Evolutionary conservation across 2,888 invertebrate species (phyloP), one percentile per base, ranked within the genome.

Genomic region (Escarpia spicata): DNA sequence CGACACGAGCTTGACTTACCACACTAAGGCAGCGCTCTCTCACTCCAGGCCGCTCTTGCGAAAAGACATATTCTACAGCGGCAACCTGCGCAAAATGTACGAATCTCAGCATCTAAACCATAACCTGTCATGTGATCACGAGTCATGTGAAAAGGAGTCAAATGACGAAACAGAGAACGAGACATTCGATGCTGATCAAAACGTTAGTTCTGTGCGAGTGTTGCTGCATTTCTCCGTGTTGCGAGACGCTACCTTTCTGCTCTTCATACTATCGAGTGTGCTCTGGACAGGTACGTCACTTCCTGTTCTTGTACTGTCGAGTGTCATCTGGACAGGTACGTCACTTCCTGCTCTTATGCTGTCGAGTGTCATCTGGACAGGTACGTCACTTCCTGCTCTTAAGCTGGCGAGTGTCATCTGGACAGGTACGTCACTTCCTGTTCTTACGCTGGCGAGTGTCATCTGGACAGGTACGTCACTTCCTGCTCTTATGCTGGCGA

Each of bases 271-370:
- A 3, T 92, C 90, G 10, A 90, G 92, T 43, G 92, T 93, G 26
- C 58, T 94, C 19, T 94, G 94, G 93, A 94, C 93, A 60, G 92
- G 93, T 94, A 93, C 90, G 93, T 93, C 10, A 52, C 52, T 52
- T 52, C 8, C 52, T 52, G 0, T 94, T 15, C 8, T 52, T 52
- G 15, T 52, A 9, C 9, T 52, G 9, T 52, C 52, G 10, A 52
- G 52, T 52, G 52, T 52, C 12, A 9, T 52, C 15, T 52, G 94
- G 93, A 94, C 93, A 58, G 92, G 93, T 94, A 92, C 91, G 93
- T 93, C n/a, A 52, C 52, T 8, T 52, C 52, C 52, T 52, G 52
- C 52, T 52, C 52, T 52, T 52, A 12, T 37, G 37, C 37, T 37
- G 37, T 37, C 37, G 37, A 37, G 37, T 37, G 45, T 45, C 8